Base-by-base conservation (phyloP, 2,888 invertebrate species). In the Hydrotaea cyrtoneurina region DNA sequence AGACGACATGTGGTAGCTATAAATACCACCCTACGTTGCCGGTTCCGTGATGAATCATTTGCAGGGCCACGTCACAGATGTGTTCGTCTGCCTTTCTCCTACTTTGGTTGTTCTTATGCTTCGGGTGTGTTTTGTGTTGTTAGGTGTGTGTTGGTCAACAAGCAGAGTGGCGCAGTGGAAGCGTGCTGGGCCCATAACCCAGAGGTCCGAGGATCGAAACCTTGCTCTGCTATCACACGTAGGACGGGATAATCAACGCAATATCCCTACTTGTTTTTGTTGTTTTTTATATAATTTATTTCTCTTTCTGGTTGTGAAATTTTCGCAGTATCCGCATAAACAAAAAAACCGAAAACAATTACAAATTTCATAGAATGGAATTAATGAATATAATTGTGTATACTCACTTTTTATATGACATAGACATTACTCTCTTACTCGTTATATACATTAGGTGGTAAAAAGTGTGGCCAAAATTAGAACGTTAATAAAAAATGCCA, bases 81-180 rank as follows among this genome's bases (percentile, higher is more conserved):
- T 17, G 11, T 62, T n/a, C n/a, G 31, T 7, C 31, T 31, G 31
- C 31, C 31, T 31, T 7, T 31, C 31, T 31, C 31, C 31, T 31
- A 31, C 13, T 31, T 31, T n/a, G 62, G n/a, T 4, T 62, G 2
- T n/a, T 62, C 31, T 62, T 15, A 13, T 10, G 15, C 5, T 62
- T 62, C n/a, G n/a, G 3, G n/a, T 62, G 23, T 36, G 31, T n/a
- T 62, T n/a, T 31, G n/a, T 0, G 31, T n/a, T n/a, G 13, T 62
- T 62, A 1, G 26, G 10, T 64, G 39, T 1, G 4, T 39, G 72
- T 0, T 0, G 0, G 0, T 0, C 2, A 73, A 55, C 36, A 85
- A 95, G 95, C 95, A 95, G 95, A 95, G 95, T 95, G 95, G 95
- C 95, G 95, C 95, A 95, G 95, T 94, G 95, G 95, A 95, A 95